Conservation (phyloP, 2,888 invertebrate species). For the Mythimna lalbum region DNA sequence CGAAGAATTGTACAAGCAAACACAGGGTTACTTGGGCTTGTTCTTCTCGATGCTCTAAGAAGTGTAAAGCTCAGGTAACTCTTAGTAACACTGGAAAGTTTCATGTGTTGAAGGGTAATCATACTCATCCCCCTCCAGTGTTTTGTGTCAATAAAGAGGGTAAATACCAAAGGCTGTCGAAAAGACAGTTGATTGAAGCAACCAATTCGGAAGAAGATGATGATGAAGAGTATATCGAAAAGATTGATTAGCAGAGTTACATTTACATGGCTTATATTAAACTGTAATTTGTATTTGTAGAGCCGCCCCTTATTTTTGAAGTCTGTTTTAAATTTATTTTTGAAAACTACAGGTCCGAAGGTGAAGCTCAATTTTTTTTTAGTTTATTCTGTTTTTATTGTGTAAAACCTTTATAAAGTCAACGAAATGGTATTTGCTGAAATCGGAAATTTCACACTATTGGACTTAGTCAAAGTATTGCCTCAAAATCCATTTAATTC, state of each 20-base stretch:
- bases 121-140: conserved; percentile 80
- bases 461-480: too few relatives aligned
- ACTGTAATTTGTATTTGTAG: not conserved
- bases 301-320: not conserved
- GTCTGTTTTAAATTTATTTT: not conserved
- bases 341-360: too few relatives aligned
- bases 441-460: too few relatives aligned
- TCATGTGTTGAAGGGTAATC: conserved; percentile 70
- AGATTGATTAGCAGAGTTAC: not conserved
- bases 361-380: too few relatives aligned
- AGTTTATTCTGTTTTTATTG: too few relatives aligned
- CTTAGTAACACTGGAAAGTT: conserved; percentile 74
- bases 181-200: conserved; percentile 49
- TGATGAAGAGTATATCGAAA: conserved; percentile 17
- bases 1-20: conserved; percentile 77
- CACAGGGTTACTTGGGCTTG: conserved; percentile 78
- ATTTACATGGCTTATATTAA: not conserved
- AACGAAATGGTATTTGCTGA: too few relatives aligned
- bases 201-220: conserved; percentile 14
- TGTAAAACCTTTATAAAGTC: too few relatives aligned
- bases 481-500: too few relatives aligned
- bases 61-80: conserved; percentile 79
- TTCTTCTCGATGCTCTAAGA: conserved; percentile 82
- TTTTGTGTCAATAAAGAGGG: conserved; percentile 79
- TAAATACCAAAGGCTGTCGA: conserved; percentile 74